These are phyloP conservation scores for Ctenomys sociabilis DNA, from an alignment of 2,113 vertebrate species.

Conservation along the genomic window DNA sequence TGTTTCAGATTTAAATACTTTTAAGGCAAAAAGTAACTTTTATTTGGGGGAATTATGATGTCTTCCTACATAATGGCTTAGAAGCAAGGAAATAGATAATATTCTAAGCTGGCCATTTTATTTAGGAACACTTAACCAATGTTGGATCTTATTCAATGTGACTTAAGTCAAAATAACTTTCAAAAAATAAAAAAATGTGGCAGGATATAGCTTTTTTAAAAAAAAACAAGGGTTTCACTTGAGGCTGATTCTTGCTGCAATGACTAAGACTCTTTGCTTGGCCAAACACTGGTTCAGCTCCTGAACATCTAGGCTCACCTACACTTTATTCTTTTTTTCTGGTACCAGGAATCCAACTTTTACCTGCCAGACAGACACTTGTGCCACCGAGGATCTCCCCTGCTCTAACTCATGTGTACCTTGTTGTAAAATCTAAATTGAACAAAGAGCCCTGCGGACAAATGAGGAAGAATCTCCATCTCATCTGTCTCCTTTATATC, in stretches of 20 bases:
- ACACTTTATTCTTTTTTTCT: too few species aligned
- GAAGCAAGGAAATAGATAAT: background rate
- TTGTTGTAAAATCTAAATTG: background rate
- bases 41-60: background rate
- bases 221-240: background rate
- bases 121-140: background rate
- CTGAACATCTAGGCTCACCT: background rate
- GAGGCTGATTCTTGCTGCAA: background rate
- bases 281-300: background rate
- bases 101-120: background rate
- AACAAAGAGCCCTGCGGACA: background rate
- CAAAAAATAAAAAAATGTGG: background rate
- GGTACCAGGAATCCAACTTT: too few species aligned
- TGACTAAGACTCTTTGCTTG: background rate
- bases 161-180: slow-evolving; percentile 5
- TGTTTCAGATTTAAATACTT: background rate
- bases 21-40: background rate
- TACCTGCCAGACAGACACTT: too few species aligned
- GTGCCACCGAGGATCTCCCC: too few species aligned
- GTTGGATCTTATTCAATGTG: background rate
- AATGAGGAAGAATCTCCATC: accelerated
- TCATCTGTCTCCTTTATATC: background rate
- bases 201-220: background rate
- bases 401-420: background rate
- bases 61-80: background rate